A percentile compares a stretch with the other conserved stretches of the same genome.
These are phyloP conservation scores for Synergus gifuensis DNA, from an alignment of 2,888 invertebrate genomes.

Conservation along the genomic window DNA sequence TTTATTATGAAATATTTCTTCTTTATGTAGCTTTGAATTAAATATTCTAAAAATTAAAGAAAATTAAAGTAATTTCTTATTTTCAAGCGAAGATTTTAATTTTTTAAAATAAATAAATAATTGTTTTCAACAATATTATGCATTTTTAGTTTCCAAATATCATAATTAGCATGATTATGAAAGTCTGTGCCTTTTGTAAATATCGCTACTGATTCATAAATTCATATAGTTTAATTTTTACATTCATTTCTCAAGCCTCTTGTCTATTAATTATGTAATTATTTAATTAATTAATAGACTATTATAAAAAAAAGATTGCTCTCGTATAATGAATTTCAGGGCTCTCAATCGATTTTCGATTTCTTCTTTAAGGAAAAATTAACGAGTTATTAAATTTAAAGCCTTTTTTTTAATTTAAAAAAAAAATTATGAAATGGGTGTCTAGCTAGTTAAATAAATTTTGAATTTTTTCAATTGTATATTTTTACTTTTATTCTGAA, in stretches of 20 bases:
- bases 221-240: conserved; percentile 4
- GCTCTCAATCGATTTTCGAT: conserved; percentile 19
- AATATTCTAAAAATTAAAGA: not conserved
- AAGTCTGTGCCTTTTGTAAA: conserved; percentile 16
- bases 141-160: not conserved
- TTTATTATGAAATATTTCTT: not conserved
- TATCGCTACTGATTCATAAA: not conserved
- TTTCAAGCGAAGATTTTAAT: not conserved
- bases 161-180: conserved; percentile 27
- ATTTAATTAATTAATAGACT: not conserved
- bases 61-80: not conserved
- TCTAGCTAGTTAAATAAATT: too few species aligned
- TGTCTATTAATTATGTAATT: not conserved
- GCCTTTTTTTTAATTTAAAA: not conserved
- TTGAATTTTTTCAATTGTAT: too few species aligned
- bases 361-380: not conserved
- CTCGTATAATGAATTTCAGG: not conserved
- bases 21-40: not conserved
- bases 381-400: not conserved
- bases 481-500: too few species aligned
- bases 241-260: not conserved
- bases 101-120: not conserved
- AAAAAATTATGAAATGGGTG: not conserved
- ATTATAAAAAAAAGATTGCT: not conserved
- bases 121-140: not conserved